Percentiles rank a stretch among this genome's conserved stretches.
Evolutionary conservation across 2,888 invertebrate species (phyloP).

Genomic region (Hemicrepidius hirtus): DNA sequence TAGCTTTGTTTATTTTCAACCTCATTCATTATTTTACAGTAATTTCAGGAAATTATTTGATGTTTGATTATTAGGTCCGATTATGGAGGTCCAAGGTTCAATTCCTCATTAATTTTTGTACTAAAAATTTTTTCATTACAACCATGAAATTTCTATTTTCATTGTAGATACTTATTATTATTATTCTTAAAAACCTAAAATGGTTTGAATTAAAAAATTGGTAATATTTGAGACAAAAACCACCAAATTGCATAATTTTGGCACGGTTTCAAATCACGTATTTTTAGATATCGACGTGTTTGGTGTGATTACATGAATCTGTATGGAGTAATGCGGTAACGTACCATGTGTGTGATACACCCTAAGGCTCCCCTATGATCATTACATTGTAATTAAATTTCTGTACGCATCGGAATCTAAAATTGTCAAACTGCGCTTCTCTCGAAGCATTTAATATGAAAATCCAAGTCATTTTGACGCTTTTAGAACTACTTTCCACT

Average conservation of each 20-base stretch:
- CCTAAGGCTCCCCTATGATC: conserved; percentile 36
- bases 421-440: conserved; percentile 32
- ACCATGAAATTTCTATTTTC: no score
- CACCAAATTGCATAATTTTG: not conserved
- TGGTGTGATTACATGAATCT: conserved; percentile 37
- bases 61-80: no score
- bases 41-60: no score
- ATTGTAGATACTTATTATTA: no score
- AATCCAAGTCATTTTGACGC: conserved; percentile 30
- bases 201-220: no score
- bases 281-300: conserved; percentile 36
- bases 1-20: no score
- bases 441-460: conserved; percentile 23
- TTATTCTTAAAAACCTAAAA: no score
- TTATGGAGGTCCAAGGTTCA: no score
- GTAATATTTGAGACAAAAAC: not conserved
- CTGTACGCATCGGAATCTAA: conserved; percentile 41
- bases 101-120: no score
- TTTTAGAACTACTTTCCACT: conserved; percentile 3
- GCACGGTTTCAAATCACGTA: conserved; percentile 1
- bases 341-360: conserved; percentile 41
- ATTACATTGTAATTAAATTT: conserved; percentile 48
- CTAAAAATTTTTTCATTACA: no score
- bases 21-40: no score
- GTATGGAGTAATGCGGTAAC: conserved; percentile 28